Base-by-base conservation (phyloP, 2,888 invertebrate species). In the Anoplius nigerrimus region DNA sequence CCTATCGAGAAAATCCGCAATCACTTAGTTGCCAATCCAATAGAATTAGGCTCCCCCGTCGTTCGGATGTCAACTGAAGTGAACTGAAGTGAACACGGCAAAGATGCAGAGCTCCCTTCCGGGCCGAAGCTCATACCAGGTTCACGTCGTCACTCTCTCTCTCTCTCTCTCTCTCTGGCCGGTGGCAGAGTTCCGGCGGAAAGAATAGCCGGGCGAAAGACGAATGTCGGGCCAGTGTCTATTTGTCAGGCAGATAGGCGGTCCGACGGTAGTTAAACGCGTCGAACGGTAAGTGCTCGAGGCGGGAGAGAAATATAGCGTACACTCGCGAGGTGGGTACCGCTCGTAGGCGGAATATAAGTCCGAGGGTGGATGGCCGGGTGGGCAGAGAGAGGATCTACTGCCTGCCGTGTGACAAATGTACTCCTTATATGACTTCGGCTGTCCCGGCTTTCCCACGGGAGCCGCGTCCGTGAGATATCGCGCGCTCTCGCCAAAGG, bases 381-480 rank as follows among this genome's bases (percentile, higher is more conserved):
- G 18, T 18, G 48, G 48, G 18, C 16, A 18, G 6, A 51, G 60
- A 18, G 6, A 51, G 60, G 60, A 71, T 64, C 71, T 58, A 69
- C 48, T 60, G 46, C 43, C 56, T 59, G 56, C 51, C 52, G 60
- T 53, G 60, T 72, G 71, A 72, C 71, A 72, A 72, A 72, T 71
- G 71, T 71, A 72, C 72, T 62, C 55, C 67, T 71, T 67, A 71
- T 67, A 71, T 71, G 67, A 72, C 61, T 72, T 56, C 55, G 53
- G 61, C 52, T 34, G 66, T 59, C 22, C 63, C 46, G 54, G 45
- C 51, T 20, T 62, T 70, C 72, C 72, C 70, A 64, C 52, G 72
- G 67, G 72, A 72, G 60, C 58, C 56, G 56, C 67, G 66, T 52
- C 67, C 71, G 54, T 60, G 67, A 72, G 59, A 71, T 72, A 72